These are phyloP conservation scores for Andricus quercusramuli DNA, from an alignment of 2,888 invertebrate genomes.

Conservation along the genomic window DNA sequence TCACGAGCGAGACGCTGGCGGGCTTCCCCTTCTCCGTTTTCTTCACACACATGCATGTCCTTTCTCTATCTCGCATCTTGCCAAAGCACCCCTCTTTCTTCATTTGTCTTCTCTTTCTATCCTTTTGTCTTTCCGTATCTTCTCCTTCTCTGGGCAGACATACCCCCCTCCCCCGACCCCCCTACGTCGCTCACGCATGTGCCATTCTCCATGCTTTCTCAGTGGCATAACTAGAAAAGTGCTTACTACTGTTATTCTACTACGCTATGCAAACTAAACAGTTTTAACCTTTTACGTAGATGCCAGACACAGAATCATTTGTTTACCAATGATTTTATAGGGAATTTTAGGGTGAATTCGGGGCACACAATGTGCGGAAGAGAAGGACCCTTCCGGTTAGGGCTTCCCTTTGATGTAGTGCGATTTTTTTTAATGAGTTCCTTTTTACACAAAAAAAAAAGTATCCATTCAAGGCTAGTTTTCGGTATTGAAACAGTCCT, in stretches of 20 bases:
- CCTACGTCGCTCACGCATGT: conserved; percentile 1
- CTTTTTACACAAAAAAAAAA: too few relatives aligned
- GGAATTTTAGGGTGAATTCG: too few relatives aligned
- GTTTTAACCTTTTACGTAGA: conserved; percentile 17
- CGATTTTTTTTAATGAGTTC: too few relatives aligned
- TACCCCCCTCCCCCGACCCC: background rate
- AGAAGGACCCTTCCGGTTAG: too few relatives aligned
- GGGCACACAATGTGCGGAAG: too few relatives aligned
- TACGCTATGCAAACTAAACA: conserved; percentile 21
- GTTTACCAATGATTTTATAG: too few relatives aligned
- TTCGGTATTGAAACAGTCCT: too few relatives aligned
- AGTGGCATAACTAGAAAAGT: conserved; percentile 37
- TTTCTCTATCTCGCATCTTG: conserved; percentile 52
- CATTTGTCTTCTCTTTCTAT: conserved; percentile 41
- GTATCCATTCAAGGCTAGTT: too few relatives aligned
- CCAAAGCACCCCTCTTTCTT: conserved; percentile 50
- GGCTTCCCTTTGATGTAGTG: too few relatives aligned
- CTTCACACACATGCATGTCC: conserved; percentile 42
- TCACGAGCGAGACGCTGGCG: conserved; percentile 51
- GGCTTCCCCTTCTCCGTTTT: conserved; percentile 47
- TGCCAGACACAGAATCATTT: background rate
- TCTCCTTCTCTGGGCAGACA: conserved; percentile 3
- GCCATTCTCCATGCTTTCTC: conserved; percentile 33
- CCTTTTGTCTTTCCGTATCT: conserved; percentile 26
- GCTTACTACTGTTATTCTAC: conserved; percentile 24